phyloP scores from a whole-genome alignment of 2,113 vertebrate genomes.

The Sardina pilchardus region DNA sequence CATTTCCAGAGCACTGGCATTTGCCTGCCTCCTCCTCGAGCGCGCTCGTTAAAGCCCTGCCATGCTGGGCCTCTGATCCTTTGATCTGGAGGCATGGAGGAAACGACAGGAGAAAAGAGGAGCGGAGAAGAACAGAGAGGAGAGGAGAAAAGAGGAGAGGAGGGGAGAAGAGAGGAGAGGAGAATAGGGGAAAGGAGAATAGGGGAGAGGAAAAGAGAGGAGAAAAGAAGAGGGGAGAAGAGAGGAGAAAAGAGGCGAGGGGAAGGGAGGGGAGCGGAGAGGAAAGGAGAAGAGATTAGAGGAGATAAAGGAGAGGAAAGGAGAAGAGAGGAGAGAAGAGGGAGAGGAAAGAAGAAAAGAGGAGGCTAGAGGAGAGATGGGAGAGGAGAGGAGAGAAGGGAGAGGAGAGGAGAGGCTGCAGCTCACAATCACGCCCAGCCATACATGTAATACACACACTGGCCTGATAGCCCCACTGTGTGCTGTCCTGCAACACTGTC shows the following conservation, averaged over 20 bases:
- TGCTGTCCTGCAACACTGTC: background rate
- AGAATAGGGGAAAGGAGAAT: background rate
- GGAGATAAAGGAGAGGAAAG: background rate
- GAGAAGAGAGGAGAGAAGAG: background rate
- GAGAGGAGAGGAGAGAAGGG: background rate
- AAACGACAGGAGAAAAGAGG: background rate
- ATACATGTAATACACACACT: background rate
- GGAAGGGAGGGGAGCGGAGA: background rate
- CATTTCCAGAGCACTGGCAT: slow-evolving; percentile 4
- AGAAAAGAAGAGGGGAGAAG: background rate
- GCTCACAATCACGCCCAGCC: background rate
- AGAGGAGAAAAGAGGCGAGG: background rate
- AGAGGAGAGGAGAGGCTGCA: background rate
- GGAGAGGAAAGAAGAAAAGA: background rate
- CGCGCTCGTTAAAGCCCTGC: slow-evolving; percentile 7
- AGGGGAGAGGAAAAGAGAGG: background rate
- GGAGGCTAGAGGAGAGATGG: background rate
- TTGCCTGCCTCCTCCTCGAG: background rate
- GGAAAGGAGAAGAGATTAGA: background rate
- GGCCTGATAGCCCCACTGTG: background rate
- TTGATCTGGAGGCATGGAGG: background rate
- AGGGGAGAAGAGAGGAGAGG: background rate
- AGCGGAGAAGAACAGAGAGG: background rate
- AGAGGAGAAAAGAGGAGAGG: background rate
- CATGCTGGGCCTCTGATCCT: slow-evolving; percentile 7